Evolutionary conservation across 1,140 invertebrate species (phyloP).

Genomic region (Daktulosphaira vitifoliae): DNA sequence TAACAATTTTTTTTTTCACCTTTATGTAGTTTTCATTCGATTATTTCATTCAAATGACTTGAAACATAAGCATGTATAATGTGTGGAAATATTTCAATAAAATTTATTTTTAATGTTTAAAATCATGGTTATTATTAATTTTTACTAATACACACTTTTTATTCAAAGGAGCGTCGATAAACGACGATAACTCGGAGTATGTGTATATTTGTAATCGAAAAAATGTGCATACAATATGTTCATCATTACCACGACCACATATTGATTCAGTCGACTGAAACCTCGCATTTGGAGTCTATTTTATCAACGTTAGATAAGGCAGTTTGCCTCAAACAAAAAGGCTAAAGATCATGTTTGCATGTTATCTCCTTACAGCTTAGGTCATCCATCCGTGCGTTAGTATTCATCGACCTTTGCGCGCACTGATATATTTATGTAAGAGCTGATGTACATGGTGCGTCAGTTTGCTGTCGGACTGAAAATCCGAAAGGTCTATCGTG

Average conservation of each 20-base stretch:
- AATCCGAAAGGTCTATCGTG: not conserved
- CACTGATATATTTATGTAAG: conserved; percentile 29
- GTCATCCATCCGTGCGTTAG: conserved; percentile 14
- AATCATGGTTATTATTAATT: too few relatives aligned
- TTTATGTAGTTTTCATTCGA: too few relatives aligned
- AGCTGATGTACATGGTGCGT: not conserved
- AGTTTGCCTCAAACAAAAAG: conserved; percentile 11
- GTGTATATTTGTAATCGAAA: conserved; percentile 3
- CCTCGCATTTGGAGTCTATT: not conserved
- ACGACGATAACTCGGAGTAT: too few relatives aligned
- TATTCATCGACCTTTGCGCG: conserved; percentile 22
- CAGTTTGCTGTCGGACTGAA: conserved; percentile 8
- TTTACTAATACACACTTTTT: too few relatives aligned
- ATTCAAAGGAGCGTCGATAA: too few relatives aligned
- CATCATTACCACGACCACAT: not conserved
- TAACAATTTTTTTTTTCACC: too few relatives aligned
- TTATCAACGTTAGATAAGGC: conserved; percentile 26
- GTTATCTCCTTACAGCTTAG: conserved; percentile 21
- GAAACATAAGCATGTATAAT: too few relatives aligned
- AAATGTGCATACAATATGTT: not conserved
- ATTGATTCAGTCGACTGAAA: conserved; percentile 1
- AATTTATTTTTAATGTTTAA: too few relatives aligned
- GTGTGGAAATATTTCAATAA: too few relatives aligned
- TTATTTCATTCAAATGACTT: too few relatives aligned
- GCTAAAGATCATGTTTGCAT: conserved; percentile 27